Conservation (phyloP, 2,888 invertebrate species). For the Agonopterix alstromeriana region DNA sequence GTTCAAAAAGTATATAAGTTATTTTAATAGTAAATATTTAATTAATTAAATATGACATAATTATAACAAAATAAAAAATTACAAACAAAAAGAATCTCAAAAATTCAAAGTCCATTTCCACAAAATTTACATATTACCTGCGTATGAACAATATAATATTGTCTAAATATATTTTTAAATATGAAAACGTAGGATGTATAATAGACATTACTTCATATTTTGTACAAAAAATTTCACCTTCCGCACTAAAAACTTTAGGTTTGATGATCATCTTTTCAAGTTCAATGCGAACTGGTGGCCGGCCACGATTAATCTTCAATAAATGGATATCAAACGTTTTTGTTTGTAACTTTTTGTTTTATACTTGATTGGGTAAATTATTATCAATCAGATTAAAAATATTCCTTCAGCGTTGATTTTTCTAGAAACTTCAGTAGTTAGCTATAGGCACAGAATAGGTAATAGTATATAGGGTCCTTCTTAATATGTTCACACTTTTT, state of each 20-base stretch:
- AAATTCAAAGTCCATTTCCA: neutral
- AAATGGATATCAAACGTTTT: constrained; percentile 12
- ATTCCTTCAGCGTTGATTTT: no score
- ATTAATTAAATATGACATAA: no score
- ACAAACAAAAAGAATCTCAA: neutral
- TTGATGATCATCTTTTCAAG: constrained; percentile 37
- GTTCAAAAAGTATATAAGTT: no score
- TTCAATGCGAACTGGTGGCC: constrained; percentile 22
- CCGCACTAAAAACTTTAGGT: constrained; percentile 36
- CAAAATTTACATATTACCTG: constrained; percentile 14
- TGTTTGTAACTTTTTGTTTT: constrained; percentile 8
- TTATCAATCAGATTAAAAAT: no score
- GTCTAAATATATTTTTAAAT: constrained; percentile 9
- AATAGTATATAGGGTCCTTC: no score
- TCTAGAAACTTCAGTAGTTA: no score
- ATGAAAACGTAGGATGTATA: constrained; percentile 13
- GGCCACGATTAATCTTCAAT: constrained; percentile 9
- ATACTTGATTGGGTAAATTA: no score
- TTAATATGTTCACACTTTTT: no score
- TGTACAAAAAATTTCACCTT: constrained; percentile 29
- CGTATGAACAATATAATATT: constrained; percentile 13
- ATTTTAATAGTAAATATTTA: no score
- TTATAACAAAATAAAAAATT: neutral
- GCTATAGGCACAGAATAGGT: no score
- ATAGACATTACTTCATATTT: constrained; percentile 27